Evolutionary conservation across 2,888 invertebrate species (phyloP).

Genomic region (Alloscopus bannaensis): DNA sequence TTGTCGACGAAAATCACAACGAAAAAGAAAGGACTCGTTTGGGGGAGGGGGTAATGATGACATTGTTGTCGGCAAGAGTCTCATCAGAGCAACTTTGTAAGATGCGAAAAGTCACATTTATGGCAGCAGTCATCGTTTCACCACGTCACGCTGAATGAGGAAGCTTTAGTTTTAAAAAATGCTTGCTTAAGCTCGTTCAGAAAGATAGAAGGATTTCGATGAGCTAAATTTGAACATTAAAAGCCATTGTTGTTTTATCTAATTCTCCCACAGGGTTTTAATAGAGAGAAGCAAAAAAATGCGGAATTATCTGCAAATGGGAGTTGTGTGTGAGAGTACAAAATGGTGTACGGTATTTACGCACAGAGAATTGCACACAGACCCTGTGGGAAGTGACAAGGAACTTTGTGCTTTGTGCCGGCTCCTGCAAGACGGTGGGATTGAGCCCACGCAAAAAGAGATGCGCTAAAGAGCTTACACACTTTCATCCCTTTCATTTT

Average conservation of each 20-base stretch:
- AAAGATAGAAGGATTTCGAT: conserved; percentile 22
- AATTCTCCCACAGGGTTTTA: conserved; percentile 30
- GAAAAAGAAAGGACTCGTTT: conserved; percentile 45
- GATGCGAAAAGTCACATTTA: conserved; percentile 24
- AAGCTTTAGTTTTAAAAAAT: too few relatives aligned
- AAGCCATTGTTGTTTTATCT: conserved; percentile 36
- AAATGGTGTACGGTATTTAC: not conserved
- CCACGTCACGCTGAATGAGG: conserved; percentile 54
- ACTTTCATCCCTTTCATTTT: conserved; percentile 16
- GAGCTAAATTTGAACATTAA: conserved; percentile 35
- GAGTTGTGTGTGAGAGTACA: conserved; percentile 29
- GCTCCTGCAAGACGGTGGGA: conserved; percentile 32
- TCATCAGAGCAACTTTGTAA: not conserved
- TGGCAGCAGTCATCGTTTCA: conserved; percentile 11
- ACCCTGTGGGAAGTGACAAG: conserved; percentile 18
- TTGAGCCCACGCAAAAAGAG: conserved; percentile 28
- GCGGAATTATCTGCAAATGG: not conserved
- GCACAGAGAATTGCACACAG: not conserved
- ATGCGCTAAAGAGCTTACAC: not conserved
- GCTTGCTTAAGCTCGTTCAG: too few relatives aligned
- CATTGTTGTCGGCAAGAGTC: conserved; percentile 49
- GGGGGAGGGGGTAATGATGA: conserved; percentile 59
- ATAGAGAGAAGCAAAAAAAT: conserved; percentile 25
- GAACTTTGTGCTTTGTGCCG: not conserved
- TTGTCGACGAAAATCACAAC: conserved; percentile 35